These are phyloP conservation scores for Uria lomvia DNA, from an alignment of 2,113 vertebrate species.

Conservation along the genomic window DNA sequence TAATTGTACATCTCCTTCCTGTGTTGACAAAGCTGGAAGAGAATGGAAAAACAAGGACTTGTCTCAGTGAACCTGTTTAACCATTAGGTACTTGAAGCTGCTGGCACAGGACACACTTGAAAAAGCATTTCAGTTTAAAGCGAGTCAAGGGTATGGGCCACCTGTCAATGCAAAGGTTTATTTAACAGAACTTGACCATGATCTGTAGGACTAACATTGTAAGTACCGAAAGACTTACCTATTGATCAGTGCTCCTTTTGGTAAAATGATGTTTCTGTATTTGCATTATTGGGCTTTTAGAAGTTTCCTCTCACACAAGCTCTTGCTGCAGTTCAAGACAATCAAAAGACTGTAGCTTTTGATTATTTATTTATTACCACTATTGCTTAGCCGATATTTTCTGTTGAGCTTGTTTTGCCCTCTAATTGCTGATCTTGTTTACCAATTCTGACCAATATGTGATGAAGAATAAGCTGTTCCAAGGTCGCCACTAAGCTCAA, in stretches of 20 bases:
- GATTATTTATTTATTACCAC: neutral
- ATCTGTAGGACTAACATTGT: neutral
- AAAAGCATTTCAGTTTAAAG: neutral
- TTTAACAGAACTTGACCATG: neutral
- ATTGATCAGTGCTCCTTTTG: neutral
- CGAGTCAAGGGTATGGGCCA: neutral
- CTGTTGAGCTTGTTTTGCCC: neutral
- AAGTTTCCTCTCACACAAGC: neutral
- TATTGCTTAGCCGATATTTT: neutral
- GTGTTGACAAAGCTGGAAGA: neutral
- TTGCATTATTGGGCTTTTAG: neutral
- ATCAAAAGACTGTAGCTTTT: neutral
- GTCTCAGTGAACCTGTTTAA: neutral
- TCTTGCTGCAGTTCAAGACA: neutral
- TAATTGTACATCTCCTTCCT: neutral
- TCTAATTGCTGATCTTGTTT: neutral
- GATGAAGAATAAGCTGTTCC: neutral
- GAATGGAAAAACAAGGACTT: neutral
- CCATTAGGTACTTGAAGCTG: neutral
- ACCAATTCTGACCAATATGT: neutral
- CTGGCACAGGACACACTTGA: neutral
- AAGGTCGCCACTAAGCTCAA: neutral
- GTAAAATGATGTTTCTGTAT: neutral
- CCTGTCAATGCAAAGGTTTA: neutral
- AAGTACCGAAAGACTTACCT: neutral